phyloP scores from a whole-genome alignment of 1,140 invertebrate species.

The Drosophila eugracilis region DNA sequence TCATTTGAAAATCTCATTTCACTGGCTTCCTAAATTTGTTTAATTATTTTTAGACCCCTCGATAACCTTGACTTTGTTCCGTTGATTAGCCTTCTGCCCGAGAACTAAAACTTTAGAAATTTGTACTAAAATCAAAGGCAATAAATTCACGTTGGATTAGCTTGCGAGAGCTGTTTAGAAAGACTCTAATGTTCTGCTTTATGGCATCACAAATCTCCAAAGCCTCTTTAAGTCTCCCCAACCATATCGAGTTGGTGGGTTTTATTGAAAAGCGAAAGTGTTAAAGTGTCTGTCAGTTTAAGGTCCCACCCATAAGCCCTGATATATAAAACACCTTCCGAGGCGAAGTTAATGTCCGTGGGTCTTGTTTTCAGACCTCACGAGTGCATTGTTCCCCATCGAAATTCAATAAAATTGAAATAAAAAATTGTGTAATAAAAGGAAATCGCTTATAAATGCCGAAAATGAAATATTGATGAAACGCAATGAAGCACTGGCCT shows the following conservation, averaged over 20 bases:
- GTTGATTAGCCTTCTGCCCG: neutral
- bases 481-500: constrained; percentile 46
- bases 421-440: constrained; percentile 68
- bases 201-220: constrained; percentile 4
- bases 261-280: constrained; percentile 68
- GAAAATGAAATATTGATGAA: constrained; percentile 77
- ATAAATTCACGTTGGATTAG: constrained; percentile 21
- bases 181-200: constrained; percentile 29
- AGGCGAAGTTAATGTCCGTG: constrained; percentile 34
- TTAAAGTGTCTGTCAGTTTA: constrained; percentile 15
- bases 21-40: neutral
- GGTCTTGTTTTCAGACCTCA: constrained; percentile 49
- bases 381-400: constrained; percentile 48
- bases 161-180: neutral
- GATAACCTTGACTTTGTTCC: constrained; percentile 45
- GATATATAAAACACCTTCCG: constrained; percentile 36
- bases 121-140: neutral
- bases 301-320: constrained; percentile 14
- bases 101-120: constrained; percentile 27
- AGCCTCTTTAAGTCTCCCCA: neutral
- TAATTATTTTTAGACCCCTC: constrained; percentile 18
- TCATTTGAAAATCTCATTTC: neutral
- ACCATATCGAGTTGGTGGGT: neutral
- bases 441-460: constrained; percentile 62
- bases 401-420: constrained; percentile 57